Base-by-base conservation (phyloP, 1,140 invertebrate species). In the Pseudoatta argentina region DNA sequence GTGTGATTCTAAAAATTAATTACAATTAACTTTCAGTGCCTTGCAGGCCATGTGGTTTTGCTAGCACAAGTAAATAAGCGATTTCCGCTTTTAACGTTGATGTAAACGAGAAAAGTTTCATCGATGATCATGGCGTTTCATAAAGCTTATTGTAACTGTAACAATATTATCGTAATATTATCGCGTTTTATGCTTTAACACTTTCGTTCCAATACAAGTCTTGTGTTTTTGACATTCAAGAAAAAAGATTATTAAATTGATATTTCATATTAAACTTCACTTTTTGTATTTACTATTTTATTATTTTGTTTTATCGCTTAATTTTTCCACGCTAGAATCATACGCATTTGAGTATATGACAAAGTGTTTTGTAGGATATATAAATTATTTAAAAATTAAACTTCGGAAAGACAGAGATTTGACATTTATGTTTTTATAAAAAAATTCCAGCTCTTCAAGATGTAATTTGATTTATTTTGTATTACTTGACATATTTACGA, bases 51-150 rank as follows among this genome's bases (percentile, higher is more conserved):
- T 79, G 30, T 27, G 48, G 44, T 8, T 67, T 27, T 27, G 27
- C 44, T 27, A 24, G n/a, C n/a, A 30, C 14, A 55, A 57, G 48
- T 67, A 69, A 21, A 79, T 69, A 48, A 48, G 64, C 30, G 48
- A 57, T 81, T 81, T 81, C 16, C 48, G 44, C n/a, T 57, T 24
- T 55, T 48, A 55, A 79, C n/a, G 63, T 39, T 55, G 48, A 81
- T 51, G 48, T 27, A 14, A 57, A 55, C n/a, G 48, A 69, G 63
- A 59, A 81, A 81, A 81, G 27, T 69, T 81, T 55, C 8, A 64
- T 34, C 48, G 44, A 79, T 55, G 48, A 48, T 64, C n/a, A 57
- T 30, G 63, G 1, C 27, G n/a, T 69, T 79, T 69, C 63, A 39
- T 69, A 39, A 69, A 69, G n/a, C 21, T 69, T 79, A 44, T 79